These are phyloP conservation scores for Pelecanus crispus DNA, from an alignment of 2,113 vertebrate genomes.

Conservation along the genomic window DNA sequence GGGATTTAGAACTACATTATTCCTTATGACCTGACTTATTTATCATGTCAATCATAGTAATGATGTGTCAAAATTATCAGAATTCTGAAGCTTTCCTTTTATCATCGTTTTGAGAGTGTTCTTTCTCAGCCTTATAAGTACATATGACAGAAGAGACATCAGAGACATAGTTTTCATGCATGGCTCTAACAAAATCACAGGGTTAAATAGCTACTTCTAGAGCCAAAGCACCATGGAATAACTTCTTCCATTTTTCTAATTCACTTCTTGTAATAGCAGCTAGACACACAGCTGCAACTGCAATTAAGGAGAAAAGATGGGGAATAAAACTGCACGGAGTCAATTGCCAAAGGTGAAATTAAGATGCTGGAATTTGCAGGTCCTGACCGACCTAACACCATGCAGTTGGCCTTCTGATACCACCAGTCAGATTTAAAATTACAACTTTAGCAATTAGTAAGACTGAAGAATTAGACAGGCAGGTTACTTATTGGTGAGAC, in stretches of 20 bases:
- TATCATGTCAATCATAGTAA: slow-evolving; percentile 66
- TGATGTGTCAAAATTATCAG: slow-evolving; percentile 56
- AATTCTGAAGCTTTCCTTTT: slow-evolving; percentile 17
- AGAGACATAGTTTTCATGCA: not conserved
- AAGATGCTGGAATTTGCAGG: not conserved
- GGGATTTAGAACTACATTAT: slow-evolving; percentile 56
- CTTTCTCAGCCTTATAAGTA: not conserved
- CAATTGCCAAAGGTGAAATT: slow-evolving; percentile 34
- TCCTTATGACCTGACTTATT: slow-evolving; percentile 68
- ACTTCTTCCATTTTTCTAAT: slow-evolving; percentile 15
- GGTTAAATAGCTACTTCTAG: not conserved
- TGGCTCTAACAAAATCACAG: not conserved
- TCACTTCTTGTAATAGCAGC: not conserved
- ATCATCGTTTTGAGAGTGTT: not conserved
- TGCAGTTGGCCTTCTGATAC: not conserved
- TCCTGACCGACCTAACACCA: not conserved
- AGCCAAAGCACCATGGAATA: slow-evolving; percentile 12
- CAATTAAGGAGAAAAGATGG: slow-evolving; percentile 18
- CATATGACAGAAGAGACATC: not conserved
- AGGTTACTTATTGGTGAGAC: not conserved
- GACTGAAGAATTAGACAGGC: not conserved
- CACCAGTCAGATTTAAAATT: not conserved
- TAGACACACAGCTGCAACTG: not conserved
- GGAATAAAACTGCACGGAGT: not conserved
- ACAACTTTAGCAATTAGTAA: not conserved